Evolutionary conservation across 1,140 invertebrate genomes (phyloP).

Genomic region (Popillia japonica): DNA sequence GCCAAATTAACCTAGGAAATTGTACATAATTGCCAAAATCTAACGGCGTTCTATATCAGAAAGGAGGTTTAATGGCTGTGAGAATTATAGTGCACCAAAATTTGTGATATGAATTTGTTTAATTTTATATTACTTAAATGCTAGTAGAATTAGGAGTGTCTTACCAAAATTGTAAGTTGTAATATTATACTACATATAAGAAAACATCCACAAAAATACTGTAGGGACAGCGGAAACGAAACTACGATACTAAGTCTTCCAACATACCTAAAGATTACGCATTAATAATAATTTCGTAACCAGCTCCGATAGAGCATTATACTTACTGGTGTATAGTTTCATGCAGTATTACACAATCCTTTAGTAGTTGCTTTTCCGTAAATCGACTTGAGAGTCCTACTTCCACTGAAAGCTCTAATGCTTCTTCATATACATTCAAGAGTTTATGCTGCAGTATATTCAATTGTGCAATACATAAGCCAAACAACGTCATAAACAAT

Average conservation of each 20-base stretch:
- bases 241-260: neutral
- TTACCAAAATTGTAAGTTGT: slow-evolving; percentile 9
- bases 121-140: too few relatives aligned
- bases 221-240: neutral
- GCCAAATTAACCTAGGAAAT: too few relatives aligned
- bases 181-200: neutral
- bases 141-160: neutral
- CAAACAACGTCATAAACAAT: slow-evolving; percentile 3
- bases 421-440: slow-evolving; percentile 1
- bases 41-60: too few relatives aligned
- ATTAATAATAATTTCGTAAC: neutral
- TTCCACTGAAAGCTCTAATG: neutral
- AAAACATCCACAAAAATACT: slow-evolving; percentile 11
- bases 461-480: neutral
- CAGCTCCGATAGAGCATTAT: neutral
- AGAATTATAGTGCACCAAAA: too few relatives aligned
- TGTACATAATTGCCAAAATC: too few relatives aligned
- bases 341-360: neutral
- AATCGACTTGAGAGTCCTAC: too few relatives aligned
- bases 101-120: too few relatives aligned
- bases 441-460: neutral
- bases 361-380: neutral
- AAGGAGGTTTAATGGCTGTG: too few relatives aligned
- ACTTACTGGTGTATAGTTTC: neutral
- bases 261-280: neutral